A percentile compares a stretch with the other conserved stretches of the same genome.
phyloP scores from a whole-genome alignment of 2,113 vertebrate genomes.

The Gracilinanus agilis region DNA sequence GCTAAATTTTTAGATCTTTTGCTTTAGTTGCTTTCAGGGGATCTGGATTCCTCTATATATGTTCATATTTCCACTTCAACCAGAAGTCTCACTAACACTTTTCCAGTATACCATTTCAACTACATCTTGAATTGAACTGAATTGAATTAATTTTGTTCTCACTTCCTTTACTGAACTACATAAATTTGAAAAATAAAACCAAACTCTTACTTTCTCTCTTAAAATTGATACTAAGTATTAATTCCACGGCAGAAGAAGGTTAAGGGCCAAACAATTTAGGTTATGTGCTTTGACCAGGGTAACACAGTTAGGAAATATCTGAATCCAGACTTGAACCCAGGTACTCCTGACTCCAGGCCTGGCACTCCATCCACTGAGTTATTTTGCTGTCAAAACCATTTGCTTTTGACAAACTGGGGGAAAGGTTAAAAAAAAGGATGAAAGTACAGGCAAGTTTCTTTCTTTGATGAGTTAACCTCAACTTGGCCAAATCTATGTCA shows the following conservation, averaged over 20 bases:
- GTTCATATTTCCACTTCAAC: background rate
- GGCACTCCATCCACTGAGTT: no score
- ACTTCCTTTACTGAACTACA: background rate
- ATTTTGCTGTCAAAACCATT: background rate
- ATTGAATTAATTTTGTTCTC: background rate
- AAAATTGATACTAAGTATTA: no score
- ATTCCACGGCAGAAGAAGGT: no score
- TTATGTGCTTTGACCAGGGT: no score
- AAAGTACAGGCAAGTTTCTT: background rate
- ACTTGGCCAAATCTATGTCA: background rate
- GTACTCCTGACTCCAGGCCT: no score
- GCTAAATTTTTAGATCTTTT: background rate
- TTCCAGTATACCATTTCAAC: background rate
- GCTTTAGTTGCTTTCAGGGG: background rate
- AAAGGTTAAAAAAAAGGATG: background rate
- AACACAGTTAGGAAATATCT: no score
- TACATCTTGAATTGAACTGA: background rate
- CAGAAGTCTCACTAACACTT: background rate
- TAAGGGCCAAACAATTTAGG: no score
- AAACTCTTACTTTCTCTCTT: no score
- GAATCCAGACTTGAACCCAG: no score
- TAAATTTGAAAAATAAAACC: no score
- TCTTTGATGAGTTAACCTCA: background rate
- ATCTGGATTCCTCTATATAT: background rate
- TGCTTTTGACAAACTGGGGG: background rate